phyloP scores from a whole-genome alignment of 2,113 vertebrate species.

The Callocephalon fimbriatum region DNA sequence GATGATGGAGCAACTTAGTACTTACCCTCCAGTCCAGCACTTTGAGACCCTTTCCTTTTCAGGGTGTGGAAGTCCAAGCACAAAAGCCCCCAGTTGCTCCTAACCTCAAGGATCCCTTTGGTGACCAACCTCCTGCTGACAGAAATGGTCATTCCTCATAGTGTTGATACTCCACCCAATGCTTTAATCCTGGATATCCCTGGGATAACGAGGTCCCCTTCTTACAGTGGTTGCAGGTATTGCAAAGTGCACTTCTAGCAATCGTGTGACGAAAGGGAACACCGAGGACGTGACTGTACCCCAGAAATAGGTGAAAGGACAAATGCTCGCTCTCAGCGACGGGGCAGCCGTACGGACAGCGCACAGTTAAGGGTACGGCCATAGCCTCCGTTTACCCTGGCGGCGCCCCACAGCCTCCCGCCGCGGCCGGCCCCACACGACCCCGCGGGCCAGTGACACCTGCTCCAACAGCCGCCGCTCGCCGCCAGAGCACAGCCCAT shows the following conservation, averaged over 20 bases:
- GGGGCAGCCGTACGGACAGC: too few relatives aligned
- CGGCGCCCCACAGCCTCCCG: not conserved
- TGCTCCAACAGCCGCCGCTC: not conserved
- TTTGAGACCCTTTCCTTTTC: not conserved
- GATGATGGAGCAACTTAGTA: not conserved
- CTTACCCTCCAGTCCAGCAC: not conserved
- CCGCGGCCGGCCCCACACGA: not conserved
- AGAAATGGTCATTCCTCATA: not conserved
- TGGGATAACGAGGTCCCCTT: too few relatives aligned
- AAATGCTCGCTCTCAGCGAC: not conserved
- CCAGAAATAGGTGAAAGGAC: not conserved
- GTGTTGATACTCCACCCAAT: too few relatives aligned
- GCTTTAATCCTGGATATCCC: not conserved
- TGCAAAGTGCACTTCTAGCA: not conserved
- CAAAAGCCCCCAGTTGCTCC: not conserved
- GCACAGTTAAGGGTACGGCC: not conserved
- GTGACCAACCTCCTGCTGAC: not conserved
- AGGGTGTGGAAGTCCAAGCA: not conserved
- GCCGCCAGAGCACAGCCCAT: not conserved
- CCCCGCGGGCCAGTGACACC: not conserved
- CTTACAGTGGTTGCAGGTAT: rapidly evolving
- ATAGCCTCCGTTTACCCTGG: not conserved
- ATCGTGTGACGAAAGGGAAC: rapidly evolving
- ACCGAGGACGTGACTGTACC: rapidly evolving
- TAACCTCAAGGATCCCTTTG: not conserved